Evolutionary conservation across 2,797 vertebrate species (phyloP), one percentile per base, ranked within the genome.

Genomic region (Smutsia temminckii): DNA sequence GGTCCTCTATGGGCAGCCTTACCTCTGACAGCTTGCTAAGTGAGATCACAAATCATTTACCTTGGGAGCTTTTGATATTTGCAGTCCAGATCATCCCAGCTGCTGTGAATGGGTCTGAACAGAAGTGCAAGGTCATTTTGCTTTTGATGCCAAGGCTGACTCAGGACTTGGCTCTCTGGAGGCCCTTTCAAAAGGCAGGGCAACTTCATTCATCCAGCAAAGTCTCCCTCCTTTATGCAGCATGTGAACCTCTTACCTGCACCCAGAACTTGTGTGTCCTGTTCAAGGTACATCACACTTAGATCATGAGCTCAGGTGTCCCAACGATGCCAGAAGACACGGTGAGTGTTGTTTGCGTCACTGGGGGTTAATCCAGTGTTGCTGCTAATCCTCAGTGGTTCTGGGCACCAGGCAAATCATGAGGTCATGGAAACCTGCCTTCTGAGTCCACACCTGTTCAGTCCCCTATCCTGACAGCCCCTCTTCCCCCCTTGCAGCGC

Each of bases 301-400:
- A 29, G 10, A n/a, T 68, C 20, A 8, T 12, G 55, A 57, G 12
- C 34, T 46, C 89, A 80, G n/a, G 12, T 3, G 32, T 71, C 64
- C 55, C 2, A 3, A n/a, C 0, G 0, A 75, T 20, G 64, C 57
- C 46, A 11, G 55, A 53, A 69, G 64, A 29, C 37, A 42, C 0
- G 3, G 27, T 25, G 34, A 25, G 69, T 1, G 10, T 5, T 18
- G 42, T 37, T 55, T 29, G 68, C 27, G 13, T 40, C 23, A 20
- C 8, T 0, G 7, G 17, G 21, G 12, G 7, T n/a, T 27, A 16
- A 3, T 42, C 69, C n/a, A 7, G 53, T 6, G 1, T 61, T 32
- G 14, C 81, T 25, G 18, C 14, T 37, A 6, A 49, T n/a, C 46
- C 61, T 53, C 2, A 0, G 14, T 12, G 2, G 14, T 4, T 34